Conservation (phyloP, 2,113 vertebrate genomes). For the Passer montanus region DNA sequence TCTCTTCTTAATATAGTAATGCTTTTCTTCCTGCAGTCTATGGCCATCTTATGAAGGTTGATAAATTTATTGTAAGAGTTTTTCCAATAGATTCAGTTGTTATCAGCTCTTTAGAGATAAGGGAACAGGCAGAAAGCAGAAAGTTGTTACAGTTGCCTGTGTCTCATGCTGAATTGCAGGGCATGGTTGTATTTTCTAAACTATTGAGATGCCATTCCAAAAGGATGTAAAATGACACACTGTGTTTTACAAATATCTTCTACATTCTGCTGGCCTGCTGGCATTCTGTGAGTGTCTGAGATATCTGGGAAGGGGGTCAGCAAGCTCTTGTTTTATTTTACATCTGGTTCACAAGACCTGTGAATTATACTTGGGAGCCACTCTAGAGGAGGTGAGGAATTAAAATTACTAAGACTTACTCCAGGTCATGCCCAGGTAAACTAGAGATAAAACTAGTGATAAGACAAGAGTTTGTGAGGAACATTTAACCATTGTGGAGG, state of each 20-base stretch:
- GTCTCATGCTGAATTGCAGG: not conserved
- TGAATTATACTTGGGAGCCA: not conserved
- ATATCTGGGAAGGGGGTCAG: not conserved
- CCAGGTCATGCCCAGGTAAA: not conserved
- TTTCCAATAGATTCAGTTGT: not conserved
- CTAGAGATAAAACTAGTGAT: not conserved
- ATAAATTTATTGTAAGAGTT: not conserved
- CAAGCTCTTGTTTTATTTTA: not conserved
- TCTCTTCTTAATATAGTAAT: not conserved
- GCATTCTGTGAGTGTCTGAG: not conserved
- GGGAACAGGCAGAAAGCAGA: not conserved
- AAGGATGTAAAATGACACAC: not conserved
- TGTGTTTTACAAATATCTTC: not conserved
- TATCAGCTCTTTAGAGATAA: not conserved
- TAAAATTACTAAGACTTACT: not conserved
- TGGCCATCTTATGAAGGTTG: not conserved
- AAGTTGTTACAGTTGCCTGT: not conserved
- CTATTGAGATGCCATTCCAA: not conserved
- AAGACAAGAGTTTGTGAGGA: not conserved
- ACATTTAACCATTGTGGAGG: not conserved
- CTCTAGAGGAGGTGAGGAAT: not conserved
- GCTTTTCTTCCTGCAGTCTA: not conserved
- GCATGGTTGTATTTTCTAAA: not conserved
- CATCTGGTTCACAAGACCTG: not conserved
- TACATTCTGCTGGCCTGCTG: not conserved